Evolutionary conservation across 2,888 invertebrate species (phyloP), one percentile per base, ranked within the genome.

Genomic region (Oscheius sp.): DNA sequence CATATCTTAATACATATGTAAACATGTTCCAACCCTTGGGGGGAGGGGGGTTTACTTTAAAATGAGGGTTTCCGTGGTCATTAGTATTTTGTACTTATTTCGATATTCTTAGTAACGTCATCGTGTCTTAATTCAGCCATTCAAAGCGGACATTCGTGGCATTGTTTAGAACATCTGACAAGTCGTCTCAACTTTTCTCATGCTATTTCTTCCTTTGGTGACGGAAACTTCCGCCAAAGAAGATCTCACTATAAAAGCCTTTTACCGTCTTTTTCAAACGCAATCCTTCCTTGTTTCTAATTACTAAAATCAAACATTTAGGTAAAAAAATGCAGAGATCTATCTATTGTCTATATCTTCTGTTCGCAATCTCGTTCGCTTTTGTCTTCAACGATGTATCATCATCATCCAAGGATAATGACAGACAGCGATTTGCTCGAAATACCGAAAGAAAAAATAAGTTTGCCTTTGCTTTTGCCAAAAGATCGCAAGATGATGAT

Each of bases 401-500:
- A n/a, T n/a, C n/a, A n/a, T n/a, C n/a, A n/a, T 8, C 14, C 28
- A 22, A 17, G 14, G 36, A 28, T 38, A 26, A 36, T 24, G 38
- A 51, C 2, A 24, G 51, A 36, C 17, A 36, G 3, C 50, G 64
- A 20, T 64, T 64, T 36, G 64, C 64, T 14, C 33, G 64, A 41
- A 51, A 64, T 17, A 22, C 45, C 26, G 64, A 51, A 9, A n/a
- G 22, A 38, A 64, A 64, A 26, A 64, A 51, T 36, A 12, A 20
- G 45, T 64, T 64, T 51, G 64, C 64, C 17, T 64, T 51, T 36
- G 49, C 50, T 36, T 62, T 62, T 45, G 62, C 62, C 32, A 62
- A 50, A 32, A 22, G 50, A n/a, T n/a, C 44, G 12, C 14, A 44
- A 38, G 38, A 14, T 47, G 4, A 47, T 5, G 6, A 0, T 5